phyloP scores from a whole-genome alignment of 2,888 invertebrate genomes.

The Ophion costatus region DNA sequence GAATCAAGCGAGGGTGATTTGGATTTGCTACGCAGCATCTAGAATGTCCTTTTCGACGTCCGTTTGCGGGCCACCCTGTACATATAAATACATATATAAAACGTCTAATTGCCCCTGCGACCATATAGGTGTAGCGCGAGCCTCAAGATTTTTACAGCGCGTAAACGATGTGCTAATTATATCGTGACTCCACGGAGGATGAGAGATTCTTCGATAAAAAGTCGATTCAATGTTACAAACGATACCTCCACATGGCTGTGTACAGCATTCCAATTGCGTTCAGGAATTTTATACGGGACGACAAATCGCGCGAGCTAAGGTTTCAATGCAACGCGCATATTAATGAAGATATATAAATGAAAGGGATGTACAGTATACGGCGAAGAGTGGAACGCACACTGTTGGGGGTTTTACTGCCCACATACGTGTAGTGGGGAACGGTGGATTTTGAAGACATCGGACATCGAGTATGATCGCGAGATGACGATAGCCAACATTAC shows the following conservation, averaged over 20 bases:
- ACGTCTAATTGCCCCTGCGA: constrained; percentile 49
- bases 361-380: constrained; percentile 2
- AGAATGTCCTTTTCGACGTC: too few relatives aligned
- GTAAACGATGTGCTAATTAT: constrained; percentile 64
- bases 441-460: background rate
- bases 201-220: constrained; percentile 45
- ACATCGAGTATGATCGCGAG: background rate
- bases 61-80: too few relatives aligned
- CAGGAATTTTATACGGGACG: constrained; percentile 25
- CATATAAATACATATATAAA: background rate
- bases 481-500: constrained; percentile 2
- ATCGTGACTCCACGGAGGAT: constrained; percentile 41
- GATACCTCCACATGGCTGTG: constrained; percentile 15
- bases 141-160: constrained; percentile 45
- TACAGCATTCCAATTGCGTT: constrained; percentile 24
- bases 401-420: constrained; percentile 19
- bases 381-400: constrained; percentile 40
- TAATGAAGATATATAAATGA: constrained; percentile 34
- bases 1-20: too few relatives aligned
- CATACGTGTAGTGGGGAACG: background rate
- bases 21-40: too few relatives aligned
- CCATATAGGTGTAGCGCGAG: constrained; percentile 22
- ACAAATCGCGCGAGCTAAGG: constrained; percentile 27
- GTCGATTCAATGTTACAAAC: constrained; percentile 30
- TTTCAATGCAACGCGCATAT: constrained; percentile 49